Conservation (phyloP, 2,797 vertebrate genomes). For the Pteropus rufus region DNA sequence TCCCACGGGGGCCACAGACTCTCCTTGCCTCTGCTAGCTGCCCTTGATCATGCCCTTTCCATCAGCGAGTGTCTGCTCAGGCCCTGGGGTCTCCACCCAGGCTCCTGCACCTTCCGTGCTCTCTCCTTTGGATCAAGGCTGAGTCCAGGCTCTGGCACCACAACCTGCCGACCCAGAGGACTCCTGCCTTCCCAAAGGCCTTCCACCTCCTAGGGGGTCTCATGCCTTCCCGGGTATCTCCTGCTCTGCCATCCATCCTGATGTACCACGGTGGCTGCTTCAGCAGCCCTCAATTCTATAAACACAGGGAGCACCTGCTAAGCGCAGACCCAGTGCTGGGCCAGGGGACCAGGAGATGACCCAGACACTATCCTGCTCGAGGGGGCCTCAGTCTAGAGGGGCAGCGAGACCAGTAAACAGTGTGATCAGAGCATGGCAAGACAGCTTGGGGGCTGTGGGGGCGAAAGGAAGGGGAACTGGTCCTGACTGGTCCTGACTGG, state of each 20-base stretch:
- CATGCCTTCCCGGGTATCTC: neutral
- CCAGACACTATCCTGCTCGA: neutral
- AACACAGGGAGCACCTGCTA: accelerated
- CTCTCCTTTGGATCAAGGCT: neutral
- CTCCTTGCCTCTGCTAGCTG: neutral
- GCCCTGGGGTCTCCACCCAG: neutral
- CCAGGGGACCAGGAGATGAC: neutral
- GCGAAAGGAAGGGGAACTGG: neutral
- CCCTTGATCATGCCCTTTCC: neutral
- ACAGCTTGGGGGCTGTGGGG: accelerated
- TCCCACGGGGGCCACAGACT: accelerated
- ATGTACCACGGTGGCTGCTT: accelerated
- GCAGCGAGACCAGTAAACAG: neutral
- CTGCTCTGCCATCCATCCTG: neutral
- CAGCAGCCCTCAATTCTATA: neutral
- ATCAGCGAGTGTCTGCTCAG: neutral
- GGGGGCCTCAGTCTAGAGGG: neutral
- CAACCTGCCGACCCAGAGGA: neutral
- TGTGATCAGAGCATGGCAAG: accelerated
- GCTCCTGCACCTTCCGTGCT: neutral
- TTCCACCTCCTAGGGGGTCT: neutral
- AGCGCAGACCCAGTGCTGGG: neutral
- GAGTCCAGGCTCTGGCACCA: neutral
- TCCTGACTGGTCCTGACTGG: neutral
- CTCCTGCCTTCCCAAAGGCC: neutral